Percentiles rank a stretch among this genome's conserved stretches.
Evolutionary conservation across 2,113 vertebrate species (phyloP).

Genomic region (Tonatia bakeri): DNA sequence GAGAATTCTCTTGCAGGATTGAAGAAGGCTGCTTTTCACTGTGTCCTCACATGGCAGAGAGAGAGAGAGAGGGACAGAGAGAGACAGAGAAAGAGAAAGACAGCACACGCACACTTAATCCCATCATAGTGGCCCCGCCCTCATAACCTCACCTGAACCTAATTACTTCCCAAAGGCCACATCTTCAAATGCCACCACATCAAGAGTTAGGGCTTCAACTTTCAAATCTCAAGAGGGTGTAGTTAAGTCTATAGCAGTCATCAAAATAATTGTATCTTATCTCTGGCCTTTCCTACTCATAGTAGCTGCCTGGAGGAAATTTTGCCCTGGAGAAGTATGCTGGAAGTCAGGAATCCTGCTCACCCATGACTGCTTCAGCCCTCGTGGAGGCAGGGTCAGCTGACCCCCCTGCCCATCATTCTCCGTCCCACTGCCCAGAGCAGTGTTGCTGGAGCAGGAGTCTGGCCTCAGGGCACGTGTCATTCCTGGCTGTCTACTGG

Average conservation of each 20-base stretch:
- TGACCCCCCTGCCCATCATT: neutral
- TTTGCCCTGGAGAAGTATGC: neutral
- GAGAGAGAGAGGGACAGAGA: neutral
- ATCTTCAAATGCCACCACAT: neutral
- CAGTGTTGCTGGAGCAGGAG: neutral
- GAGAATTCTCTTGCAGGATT: neutral
- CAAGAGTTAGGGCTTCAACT: neutral
- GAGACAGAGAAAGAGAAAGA: neutral
- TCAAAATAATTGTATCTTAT: neutral
- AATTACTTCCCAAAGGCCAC: neutral
- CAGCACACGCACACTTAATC: no score
- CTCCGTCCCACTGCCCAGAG: neutral
- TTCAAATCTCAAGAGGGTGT: no score
- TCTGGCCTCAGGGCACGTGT: fast-evolving
- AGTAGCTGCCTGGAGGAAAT: neutral
- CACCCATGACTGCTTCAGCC: neutral
- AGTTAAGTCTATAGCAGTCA: neutral
- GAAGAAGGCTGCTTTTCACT: neutral
- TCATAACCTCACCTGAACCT: neutral
- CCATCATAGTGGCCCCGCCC: neutral
- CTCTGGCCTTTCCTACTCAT: neutral
- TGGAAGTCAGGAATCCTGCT: neutral
- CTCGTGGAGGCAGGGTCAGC: neutral
- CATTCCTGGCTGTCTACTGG: neutral
- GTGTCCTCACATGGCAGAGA: neutral